Evolutionary conservation across 2,113 vertebrate genomes (phyloP).

Genomic region (Caretta caretta): DNA sequence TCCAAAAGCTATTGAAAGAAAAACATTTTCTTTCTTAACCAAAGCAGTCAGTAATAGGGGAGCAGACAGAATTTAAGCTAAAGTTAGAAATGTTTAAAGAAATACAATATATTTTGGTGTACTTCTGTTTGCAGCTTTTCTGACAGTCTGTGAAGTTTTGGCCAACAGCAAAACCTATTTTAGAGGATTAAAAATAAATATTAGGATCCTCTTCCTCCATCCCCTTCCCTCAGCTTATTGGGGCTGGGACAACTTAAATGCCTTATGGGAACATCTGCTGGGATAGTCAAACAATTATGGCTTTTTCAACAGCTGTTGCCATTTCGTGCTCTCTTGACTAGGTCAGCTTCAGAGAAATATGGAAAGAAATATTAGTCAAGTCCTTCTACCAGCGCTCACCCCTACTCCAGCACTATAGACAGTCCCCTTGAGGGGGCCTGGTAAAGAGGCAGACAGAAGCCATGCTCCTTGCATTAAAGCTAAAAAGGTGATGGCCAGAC

Average conservation of each 20-base stretch:
- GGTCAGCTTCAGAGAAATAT: neutral
- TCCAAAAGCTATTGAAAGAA: constrained; percentile 58
- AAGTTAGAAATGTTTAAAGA: neutral
- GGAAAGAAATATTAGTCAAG: neutral
- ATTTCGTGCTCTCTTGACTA: constrained; percentile 3
- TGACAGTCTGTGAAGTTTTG: constrained; percentile 45
- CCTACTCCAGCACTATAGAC: fast-evolving
- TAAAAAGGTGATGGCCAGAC: neutral
- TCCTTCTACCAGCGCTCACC: neutral
- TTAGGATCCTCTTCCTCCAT: constrained; percentile 1
- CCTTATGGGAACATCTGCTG: constrained; percentile 37
- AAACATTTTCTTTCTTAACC: constrained; percentile 63
- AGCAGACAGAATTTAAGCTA: constrained; percentile 32
- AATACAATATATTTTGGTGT: constrained; percentile 29
- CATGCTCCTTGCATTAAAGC: neutral
- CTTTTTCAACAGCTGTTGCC: constrained; percentile 51
- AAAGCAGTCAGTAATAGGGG: constrained; percentile 31
- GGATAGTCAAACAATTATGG: neutral
- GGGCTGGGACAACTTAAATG: neutral
- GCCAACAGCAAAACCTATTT: neutral
- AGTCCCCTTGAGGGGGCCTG: fast-evolving
- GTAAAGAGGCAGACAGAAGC: neutral
- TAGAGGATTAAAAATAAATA: constrained; percentile 3
- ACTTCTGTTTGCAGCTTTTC: constrained; percentile 57
- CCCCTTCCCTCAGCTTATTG: neutral